These are phyloP conservation scores for Myotis findleyi DNA, from an alignment of 2,797 vertebrate genomes.

Conservation along the genomic window DNA sequence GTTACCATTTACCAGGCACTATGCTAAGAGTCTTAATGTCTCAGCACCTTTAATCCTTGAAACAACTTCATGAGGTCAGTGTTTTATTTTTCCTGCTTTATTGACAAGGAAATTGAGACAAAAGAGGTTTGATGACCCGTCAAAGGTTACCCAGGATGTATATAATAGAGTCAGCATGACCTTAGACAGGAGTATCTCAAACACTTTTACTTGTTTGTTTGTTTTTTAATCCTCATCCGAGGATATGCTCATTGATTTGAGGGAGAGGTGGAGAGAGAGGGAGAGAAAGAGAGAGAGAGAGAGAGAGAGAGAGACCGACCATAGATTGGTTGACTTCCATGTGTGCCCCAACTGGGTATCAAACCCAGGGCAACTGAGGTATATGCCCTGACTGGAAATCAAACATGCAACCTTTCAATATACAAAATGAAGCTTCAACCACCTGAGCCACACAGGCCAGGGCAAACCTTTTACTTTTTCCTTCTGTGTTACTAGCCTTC, in stretches of 20 bases:
- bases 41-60: background rate
- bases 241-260: background rate
- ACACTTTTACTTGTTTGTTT: background rate
- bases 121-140: background rate
- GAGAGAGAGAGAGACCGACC: background rate
- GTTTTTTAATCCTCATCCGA: background rate
- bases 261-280: background rate
- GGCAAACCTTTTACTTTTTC: background rate
- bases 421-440: background rate
- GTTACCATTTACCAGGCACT: background rate
- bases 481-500: background rate
- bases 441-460: background rate
- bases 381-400: background rate
- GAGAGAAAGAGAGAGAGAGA: background rate
- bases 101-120: conserved; percentile 40
- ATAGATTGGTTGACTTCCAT: background rate
- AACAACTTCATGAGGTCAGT: background rate
- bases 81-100: conserved; percentile 16
- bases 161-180: background rate
- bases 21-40: background rate
- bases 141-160: background rate
- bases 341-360: background rate
- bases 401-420: background rate
- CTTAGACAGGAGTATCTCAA: background rate
- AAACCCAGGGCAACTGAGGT: background rate